Evolutionary conservation across 2,888 invertebrate genomes (phyloP).

Genomic region (Patella pellucida): DNA sequence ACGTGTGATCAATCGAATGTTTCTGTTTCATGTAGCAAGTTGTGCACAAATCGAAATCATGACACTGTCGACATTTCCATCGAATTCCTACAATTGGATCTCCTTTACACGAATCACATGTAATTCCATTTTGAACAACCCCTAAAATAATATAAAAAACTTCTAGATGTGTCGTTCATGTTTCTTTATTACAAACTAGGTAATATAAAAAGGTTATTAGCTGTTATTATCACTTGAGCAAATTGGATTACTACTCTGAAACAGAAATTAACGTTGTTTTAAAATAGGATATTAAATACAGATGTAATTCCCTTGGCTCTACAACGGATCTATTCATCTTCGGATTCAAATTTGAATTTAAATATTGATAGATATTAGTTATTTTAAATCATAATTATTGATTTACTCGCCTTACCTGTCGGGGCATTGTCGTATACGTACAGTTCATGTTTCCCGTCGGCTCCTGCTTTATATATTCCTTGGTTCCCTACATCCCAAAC

Average conservation of each 20-base stretch:
- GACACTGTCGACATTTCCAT: conserved; percentile 83
- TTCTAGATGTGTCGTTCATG: too few species aligned
- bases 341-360: too few species aligned
- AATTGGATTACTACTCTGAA: too few species aligned
- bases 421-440: conserved; percentile 84
- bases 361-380: too few species aligned
- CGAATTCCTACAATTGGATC: conserved; percentile 77
- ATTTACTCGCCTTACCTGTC: conserved; percentile 75
- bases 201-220: too few species aligned
- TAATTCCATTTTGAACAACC: not conserved
- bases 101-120: conserved; percentile 8
- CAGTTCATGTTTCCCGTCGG: conserved; percentile 79
- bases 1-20: conserved; percentile 82
- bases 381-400: too few species aligned
- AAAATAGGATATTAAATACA: not conserved
- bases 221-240: too few species aligned
- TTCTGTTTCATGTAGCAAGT: conserved; percentile 85
- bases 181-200: too few species aligned
- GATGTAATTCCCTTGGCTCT: too few species aligned
- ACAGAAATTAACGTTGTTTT: too few species aligned
- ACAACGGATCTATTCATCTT: too few species aligned
- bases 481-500: conserved; percentile 23
- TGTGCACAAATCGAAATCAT: conserved; percentile 85
- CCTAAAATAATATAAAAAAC: too few species aligned
- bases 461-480: conserved; percentile 72